Conservation (phyloP, 2,888 invertebrate species). For the Branchipolynoe longqiensis region DNA sequence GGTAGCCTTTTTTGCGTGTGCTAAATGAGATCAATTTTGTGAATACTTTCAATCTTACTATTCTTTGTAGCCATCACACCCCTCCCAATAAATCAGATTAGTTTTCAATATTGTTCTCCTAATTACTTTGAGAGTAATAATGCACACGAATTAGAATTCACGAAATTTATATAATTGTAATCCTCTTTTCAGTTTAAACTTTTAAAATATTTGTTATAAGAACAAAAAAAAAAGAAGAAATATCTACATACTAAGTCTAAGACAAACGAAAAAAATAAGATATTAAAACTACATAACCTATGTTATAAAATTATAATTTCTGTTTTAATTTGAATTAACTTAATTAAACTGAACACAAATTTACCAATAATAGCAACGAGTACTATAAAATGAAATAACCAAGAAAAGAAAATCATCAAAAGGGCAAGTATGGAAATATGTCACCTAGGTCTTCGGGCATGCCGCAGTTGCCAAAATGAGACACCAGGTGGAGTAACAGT, state of each 20-base stretch:
- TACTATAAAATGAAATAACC: not conserved
- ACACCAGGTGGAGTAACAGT: constrained; percentile 19
- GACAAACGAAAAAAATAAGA: not conserved
- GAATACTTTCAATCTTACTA: no score
- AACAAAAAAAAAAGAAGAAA: not conserved
- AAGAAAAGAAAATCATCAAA: not conserved
- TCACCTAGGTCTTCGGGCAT: constrained; percentile 49
- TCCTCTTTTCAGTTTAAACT: not conserved
- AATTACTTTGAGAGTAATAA: no score
- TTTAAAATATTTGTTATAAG: not conserved
- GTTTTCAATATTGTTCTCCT: no score
- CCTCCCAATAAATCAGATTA: no score
- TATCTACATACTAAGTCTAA: not conserved
- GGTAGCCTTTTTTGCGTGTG: no score
- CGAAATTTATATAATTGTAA: not conserved
- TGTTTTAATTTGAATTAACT: no score
- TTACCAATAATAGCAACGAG: not conserved
- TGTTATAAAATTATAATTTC: not conserved
- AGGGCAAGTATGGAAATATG: constrained; percentile 42
- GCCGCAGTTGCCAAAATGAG: not conserved
- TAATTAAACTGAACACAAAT: not conserved
- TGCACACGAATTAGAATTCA: no score
- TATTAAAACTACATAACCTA: not conserved
- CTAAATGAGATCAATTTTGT: no score
- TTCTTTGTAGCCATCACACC: no score